Conservation (phyloP, 92 coral and sea anemone genomes). For the Epizoanthus scotinus region DNA sequence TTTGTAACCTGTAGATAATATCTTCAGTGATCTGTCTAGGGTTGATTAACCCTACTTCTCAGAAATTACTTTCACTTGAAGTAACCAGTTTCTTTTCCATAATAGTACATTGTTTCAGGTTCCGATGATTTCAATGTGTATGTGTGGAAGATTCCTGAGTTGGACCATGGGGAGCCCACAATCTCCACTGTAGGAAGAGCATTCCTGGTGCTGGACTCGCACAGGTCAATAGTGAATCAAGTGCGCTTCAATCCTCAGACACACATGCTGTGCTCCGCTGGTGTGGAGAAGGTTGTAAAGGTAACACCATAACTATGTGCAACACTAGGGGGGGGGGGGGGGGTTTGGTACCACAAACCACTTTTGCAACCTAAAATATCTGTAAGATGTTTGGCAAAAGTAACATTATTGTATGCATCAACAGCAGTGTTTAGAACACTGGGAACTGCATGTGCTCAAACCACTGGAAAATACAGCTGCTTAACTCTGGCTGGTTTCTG, state of each 20-base stretch:
- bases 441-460: too few relatives aligned
- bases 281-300: slow-evolving; percentile 94
- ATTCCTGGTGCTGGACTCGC: slow-evolving; percentile 77
- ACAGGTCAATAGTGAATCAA: slow-evolving; percentile 97
- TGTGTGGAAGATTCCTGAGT: slow-evolving; percentile 83
- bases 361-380: too few relatives aligned
- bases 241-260: slow-evolving; percentile 85
- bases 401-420: too few relatives aligned
- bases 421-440: too few relatives aligned
- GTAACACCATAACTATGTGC: slow-evolving; percentile 42
- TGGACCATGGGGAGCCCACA: slow-evolving; percentile 43
- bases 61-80: not conserved
- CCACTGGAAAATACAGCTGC: too few relatives aligned
- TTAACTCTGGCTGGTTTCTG: not conserved
- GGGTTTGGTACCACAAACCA: too few relatives aligned
- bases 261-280: slow-evolving; percentile 91
- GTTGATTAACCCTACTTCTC: too few relatives aligned
- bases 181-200: slow-evolving; percentile 69
- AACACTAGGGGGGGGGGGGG: too few relatives aligned
- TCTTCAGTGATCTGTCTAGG: too few relatives aligned
- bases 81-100: not conserved
- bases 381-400: too few relatives aligned
- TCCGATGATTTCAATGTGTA: slow-evolving; percentile 97
- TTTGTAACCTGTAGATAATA: too few relatives aligned
- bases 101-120: slow-evolving; percentile 90